phyloP scores from a whole-genome alignment of 23 tunicate genomes.

The Halocynthia aurantium region DNA sequence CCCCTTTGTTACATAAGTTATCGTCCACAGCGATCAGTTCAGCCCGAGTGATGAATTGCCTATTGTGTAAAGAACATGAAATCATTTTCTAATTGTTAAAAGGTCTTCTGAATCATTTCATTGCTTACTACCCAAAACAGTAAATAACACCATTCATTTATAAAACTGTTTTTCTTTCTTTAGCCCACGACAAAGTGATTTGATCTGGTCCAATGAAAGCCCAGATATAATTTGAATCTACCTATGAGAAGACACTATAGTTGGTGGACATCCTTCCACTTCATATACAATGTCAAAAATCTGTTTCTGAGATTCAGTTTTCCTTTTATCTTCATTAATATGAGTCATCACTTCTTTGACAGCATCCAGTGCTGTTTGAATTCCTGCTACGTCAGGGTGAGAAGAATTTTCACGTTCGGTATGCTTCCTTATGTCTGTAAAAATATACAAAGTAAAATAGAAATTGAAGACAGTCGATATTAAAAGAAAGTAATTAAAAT shows the following conservation, averaged over 20 bases:
- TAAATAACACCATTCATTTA: no score
- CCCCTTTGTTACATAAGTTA: conserved; percentile 73
- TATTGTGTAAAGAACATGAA: conserved; percentile 1
- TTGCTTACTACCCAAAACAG: no score
- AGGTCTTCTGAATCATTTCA: no score
- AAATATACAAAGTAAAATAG: neutral
- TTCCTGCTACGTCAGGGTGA: conserved; percentile 59
- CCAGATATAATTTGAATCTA: neutral
- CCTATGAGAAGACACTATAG: conserved; percentile 89
- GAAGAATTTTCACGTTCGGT: conserved; percentile 60
- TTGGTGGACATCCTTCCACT: conserved; percentile 94
- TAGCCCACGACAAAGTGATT: no score
- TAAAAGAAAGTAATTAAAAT: no score
- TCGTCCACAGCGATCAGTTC: conserved; percentile 76
- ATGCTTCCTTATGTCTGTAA: conserved; percentile 78
- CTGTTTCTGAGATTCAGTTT: conserved; percentile 86
- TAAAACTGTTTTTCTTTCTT: no score
- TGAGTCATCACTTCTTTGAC: conserved; percentile 82
- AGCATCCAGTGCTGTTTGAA: conserved; percentile 59
- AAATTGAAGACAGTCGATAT: no score
- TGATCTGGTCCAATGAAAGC: no score
- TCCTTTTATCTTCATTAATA: conserved; percentile 88
- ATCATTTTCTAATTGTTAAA: no score
- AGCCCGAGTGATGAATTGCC: conserved; percentile 75
- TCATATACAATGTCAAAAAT: conserved; percentile 82